Percentiles rank a stretch among this genome's conserved stretches.
Evolutionary conservation across 2,797 vertebrate genomes (phyloP).

Genomic region (Chelmon rostratus): DNA sequence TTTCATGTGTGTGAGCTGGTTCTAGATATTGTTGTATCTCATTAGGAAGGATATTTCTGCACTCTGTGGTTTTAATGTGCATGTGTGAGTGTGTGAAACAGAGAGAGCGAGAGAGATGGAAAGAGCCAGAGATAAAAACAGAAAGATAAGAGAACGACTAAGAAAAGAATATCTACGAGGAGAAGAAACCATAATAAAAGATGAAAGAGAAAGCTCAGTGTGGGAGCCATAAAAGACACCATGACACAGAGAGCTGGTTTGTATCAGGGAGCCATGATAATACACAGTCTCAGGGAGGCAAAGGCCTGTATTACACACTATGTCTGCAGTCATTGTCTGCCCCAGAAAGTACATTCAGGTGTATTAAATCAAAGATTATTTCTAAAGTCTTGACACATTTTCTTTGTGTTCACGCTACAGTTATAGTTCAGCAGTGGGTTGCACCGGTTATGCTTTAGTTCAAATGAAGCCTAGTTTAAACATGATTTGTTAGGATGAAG

Average conservation of each 20-base stretch:
- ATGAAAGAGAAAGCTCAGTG: conserved; percentile 60
- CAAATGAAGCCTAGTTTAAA: too few species aligned
- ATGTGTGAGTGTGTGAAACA: not conserved
- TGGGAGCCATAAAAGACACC: conserved; percentile 54
- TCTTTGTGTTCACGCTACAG: not conserved
- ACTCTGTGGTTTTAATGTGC: conserved; percentile 34
- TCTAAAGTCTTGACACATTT: not conserved
- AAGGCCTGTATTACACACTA: conserved; percentile 37
- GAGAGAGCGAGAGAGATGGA: conserved; percentile 24
- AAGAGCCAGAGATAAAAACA: conserved; percentile 50
- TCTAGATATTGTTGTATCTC: conserved; percentile 55
- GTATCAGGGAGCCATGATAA: conserved; percentile 63
- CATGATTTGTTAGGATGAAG: too few species aligned
- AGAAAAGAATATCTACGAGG: conserved; percentile 47
- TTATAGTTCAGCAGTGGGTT: not conserved
- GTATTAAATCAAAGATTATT: not conserved
- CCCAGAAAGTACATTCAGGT: not conserved
- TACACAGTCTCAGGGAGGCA: conserved; percentile 39
- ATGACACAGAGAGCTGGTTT: conserved; percentile 58
- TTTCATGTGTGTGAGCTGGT: conserved; percentile 11
- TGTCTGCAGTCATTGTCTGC: conserved; percentile 40
- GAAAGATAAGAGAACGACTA: conserved; percentile 53
- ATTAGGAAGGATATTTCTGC: conserved; percentile 60
- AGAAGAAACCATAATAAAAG: conserved; percentile 58
- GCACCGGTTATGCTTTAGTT: too few species aligned